A percentile compares a stretch with the other conserved stretches of the same genome.
These are phyloP conservation scores for Trematomus bernacchii DNA, from an alignment of 2,797 vertebrate species.

Conservation along the genomic window DNA sequence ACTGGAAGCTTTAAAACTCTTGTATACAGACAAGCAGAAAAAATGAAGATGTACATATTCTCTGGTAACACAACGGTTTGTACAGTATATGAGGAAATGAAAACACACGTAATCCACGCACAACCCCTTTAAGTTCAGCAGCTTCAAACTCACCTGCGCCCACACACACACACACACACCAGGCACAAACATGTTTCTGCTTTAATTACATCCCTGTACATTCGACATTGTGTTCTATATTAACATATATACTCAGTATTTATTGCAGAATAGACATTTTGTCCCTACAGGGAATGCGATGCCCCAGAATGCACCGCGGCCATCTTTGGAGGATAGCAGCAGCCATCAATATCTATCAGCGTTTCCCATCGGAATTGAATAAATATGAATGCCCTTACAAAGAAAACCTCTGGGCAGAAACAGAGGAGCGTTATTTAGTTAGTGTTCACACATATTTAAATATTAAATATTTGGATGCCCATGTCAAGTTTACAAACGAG, in stretches of 20 bases:
- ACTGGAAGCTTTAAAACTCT: slow-evolving; percentile 83
- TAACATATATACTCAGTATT: slow-evolving; percentile 74
- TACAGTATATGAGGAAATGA: slow-evolving; percentile 60
- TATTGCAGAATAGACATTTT: slow-evolving; percentile 73
- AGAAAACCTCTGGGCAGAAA: too few species aligned
- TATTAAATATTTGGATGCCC: too few species aligned
- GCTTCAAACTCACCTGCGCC: slow-evolving; percentile 49
- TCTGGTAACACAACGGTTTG: slow-evolving; percentile 55
- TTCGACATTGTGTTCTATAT: slow-evolving; percentile 79
- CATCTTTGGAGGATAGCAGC: too few species aligned
- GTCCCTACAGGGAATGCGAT: slow-evolving; percentile 26
- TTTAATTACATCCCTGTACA: slow-evolving; percentile 73
- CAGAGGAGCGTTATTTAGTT: too few species aligned
- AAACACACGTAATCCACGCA: slow-evolving; percentile 66
- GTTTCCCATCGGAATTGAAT: too few species aligned
- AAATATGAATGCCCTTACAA: too few species aligned
- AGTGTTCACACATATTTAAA: too few species aligned
- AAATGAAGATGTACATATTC: slow-evolving; percentile 79
- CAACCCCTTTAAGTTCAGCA: slow-evolving; percentile 77
- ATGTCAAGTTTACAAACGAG: too few species aligned
- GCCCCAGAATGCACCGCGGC: too few species aligned
- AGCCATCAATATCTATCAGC: too few species aligned
- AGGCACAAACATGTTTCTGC: slow-evolving; percentile 43
- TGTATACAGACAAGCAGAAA: slow-evolving; percentile 56
- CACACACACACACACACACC: slow-evolving; percentile 50